Evolutionary conservation across 2,888 invertebrate species (phyloP).

Genomic region (Tridacna gigas): DNA sequence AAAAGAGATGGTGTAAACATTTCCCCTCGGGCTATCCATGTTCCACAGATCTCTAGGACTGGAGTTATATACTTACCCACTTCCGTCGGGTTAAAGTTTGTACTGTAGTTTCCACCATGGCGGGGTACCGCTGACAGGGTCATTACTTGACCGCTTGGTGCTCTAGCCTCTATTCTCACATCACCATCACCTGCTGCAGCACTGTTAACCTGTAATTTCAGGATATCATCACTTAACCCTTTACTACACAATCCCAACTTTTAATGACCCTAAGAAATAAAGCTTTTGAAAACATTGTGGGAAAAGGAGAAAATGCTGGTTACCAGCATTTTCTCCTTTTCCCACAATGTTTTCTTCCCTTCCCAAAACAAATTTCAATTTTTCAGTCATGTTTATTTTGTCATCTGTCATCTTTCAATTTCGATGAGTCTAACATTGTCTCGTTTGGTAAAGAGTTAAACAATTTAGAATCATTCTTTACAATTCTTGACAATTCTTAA

Average conservation of each 20-base stretch:
- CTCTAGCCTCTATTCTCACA: constrained; percentile 95
- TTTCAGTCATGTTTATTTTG: too few species aligned
- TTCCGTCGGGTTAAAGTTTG: constrained; percentile 98
- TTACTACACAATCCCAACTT: too few species aligned
- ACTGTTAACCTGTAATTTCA: constrained; percentile 87
- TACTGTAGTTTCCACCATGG: constrained; percentile 89
- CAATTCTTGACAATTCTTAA: too few species aligned
- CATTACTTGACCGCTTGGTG: constrained; percentile 94
- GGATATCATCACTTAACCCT: too few species aligned
- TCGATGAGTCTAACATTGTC: too few species aligned
- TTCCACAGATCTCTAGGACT: constrained; percentile 28
- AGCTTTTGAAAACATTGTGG: neutral
- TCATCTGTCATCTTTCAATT: too few species aligned
- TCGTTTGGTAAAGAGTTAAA: too few species aligned
- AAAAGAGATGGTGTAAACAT: neutral
- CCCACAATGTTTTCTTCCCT: constrained; percentile 7
- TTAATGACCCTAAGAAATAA: too few species aligned
- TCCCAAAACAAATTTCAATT: too few species aligned
- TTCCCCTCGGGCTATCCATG: constrained; percentile 26
- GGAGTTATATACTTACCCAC: constrained; percentile 88
- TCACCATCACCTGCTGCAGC: constrained; percentile 88
- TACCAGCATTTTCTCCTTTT: constrained; percentile 5
- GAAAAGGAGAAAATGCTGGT: neutral
- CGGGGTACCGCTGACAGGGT: constrained; percentile 89
- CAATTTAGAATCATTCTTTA: too few species aligned